These are phyloP conservation scores for Sylvilagus bachmani DNA, from an alignment of 2,113 vertebrate genomes.

Conservation along the genomic window DNA sequence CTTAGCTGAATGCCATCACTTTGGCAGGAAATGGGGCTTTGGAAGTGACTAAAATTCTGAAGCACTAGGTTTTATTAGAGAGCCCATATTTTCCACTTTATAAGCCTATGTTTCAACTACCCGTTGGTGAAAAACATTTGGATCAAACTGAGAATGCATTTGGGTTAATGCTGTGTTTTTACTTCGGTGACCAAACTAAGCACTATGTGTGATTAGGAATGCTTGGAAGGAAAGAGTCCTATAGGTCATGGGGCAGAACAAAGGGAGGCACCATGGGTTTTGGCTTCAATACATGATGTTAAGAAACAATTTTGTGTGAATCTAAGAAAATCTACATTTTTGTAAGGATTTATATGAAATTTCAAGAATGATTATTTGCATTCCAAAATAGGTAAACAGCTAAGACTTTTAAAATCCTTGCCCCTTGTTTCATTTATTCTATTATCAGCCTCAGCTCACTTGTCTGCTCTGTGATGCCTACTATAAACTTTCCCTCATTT, in stretches of 20 bases:
- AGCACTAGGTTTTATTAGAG: background rate
- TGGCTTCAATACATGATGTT: background rate
- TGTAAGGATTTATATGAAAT: background rate
- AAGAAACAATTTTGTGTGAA: background rate
- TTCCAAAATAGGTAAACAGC: background rate
- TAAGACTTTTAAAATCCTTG: background rate
- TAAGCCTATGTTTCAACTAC: background rate
- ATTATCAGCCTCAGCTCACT: background rate
- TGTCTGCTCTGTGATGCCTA: background rate
- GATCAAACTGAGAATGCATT: background rate
- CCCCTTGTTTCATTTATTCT: background rate
- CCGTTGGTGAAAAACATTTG: conserved; percentile 1
- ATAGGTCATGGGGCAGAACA: background rate
- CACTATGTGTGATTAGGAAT: background rate
- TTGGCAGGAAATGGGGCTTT: background rate
- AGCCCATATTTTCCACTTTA: background rate
- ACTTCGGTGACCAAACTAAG: background rate
- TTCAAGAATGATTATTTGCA: background rate
- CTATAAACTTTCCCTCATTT: background rate
- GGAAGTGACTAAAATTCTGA: background rate
- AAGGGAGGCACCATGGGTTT: background rate
- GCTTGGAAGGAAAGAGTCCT: background rate
- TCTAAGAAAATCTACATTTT: conserved; percentile 17
- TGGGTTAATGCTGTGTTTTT: background rate
- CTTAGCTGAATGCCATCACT: background rate